Base-by-base conservation (phyloP, 2,888 invertebrate genomes). In the Beris chalybata region DNA sequence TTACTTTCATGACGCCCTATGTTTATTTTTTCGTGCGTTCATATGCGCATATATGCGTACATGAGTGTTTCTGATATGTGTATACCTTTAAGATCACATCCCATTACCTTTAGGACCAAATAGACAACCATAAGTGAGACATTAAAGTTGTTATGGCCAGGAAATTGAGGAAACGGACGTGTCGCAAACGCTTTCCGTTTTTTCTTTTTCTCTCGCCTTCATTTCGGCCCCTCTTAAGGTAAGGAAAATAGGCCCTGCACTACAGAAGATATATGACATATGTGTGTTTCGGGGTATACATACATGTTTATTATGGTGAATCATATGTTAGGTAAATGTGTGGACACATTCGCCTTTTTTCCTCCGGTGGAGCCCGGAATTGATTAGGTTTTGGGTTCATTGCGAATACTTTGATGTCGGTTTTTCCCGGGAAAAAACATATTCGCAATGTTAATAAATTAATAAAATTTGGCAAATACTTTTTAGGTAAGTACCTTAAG, bases 121-220 rank as follows among this genome's bases (percentile, higher is more conserved):
- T 38, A 55, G 64, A 56, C 64, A 65, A 38, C 56, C 55, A 56
- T 65, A 65, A 65, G 56, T 56, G 64, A 45, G 30, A 48, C 64
- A 65, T 65, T 65, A 55, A 56, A 65, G 48, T 65, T 65, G 64
- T 56, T 65, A 65, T 47, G 56, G 56, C 12, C 64, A 45, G 32
- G 55, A 65, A 55, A 65, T 65, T 64, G 64, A 54, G 64, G 38
- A 44, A 31, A 56, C 30, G 56, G 45, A 56, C 55, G 56, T 65
- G 56, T 56, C 64, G 55, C 64, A 64, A 64, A 54, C 64, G 44
- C 32, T 63, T 59, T 48, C 53, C 15, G 12, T 4, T 12, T 56
- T 38, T 38, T 4, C 4, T 56, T 38, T 38, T 56, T 56, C 13
- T 38, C 55, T 55, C 55, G 53, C 9, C 30, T 31, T 53, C 31